Percentiles rank a stretch among this genome's conserved stretches.
Conservation (phyloP, 2,888 invertebrate genomes). For the Rotaria macrura region DNA sequence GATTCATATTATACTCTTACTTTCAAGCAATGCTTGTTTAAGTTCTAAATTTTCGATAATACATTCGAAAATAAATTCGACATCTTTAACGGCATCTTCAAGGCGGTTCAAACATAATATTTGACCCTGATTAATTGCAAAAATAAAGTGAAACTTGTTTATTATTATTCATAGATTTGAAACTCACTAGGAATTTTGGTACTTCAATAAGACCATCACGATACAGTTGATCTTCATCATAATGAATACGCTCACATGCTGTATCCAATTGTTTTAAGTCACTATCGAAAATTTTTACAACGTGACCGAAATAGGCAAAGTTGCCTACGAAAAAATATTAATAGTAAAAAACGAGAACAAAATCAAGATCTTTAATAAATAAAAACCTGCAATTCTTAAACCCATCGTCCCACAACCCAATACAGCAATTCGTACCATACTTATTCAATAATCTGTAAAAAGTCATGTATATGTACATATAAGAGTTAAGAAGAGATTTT, state of each 20-base stretch:
- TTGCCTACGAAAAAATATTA: conserved; percentile 42
- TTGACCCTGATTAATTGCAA: conserved; percentile 43
- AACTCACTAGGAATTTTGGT: conserved; percentile 46
- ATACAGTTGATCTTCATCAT: conserved; percentile 46
- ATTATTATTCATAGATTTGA: not conserved
- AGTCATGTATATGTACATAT: not conserved
- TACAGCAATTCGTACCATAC: conserved; percentile 49
- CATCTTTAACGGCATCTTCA: conserved; percentile 50
- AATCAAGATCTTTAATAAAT: not conserved
- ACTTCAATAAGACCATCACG: conserved; percentile 48
- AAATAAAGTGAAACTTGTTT: not conserved
- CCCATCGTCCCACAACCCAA: conserved; percentile 51
- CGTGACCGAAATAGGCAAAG: conserved; percentile 51
- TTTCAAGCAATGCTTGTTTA: conserved; percentile 50
- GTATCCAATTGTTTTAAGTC: conserved; percentile 43
- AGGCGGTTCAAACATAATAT: conserved; percentile 49
- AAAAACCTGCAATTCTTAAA: conserved; percentile 49
- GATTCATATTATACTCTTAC: conserved; percentile 37
- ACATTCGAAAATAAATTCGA: conserved; percentile 51
- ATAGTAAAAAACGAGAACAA: conserved; percentile 26
- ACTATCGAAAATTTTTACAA: conserved; percentile 49
- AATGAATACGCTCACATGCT: conserved; percentile 46
- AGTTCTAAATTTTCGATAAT: conserved; percentile 48
- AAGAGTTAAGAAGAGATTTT: not conserved
- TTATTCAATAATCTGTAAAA: conserved; percentile 37